Conservation (phyloP, 2,113 vertebrate species). For the cat (Felis catus) region F.catus_Fca126_mat1.0 CM031416.1:142639501-142640000, state of each 20-base stretch:
- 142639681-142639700: background rate
- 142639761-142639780: background rate
- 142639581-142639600: background rate
- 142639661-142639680: fast-evolving
- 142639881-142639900: fast-evolving
- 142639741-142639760: background rate
- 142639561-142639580: background rate
- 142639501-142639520: background rate
- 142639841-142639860: background rate
- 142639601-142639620: fast-evolving
- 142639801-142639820: background rate
- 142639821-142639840: background rate
- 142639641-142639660: fast-evolving
- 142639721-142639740: background rate
- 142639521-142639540: background rate
- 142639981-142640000: background rate
- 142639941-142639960: fast-evolving
- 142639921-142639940: background rate
- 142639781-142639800: background rate
- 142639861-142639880: background rate
- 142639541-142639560: background rate
- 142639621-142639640: background rate
- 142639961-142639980: background rate
- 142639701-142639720: background rate
- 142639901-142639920: background rate